A percentile compares a stretch with the other conserved stretches of the same genome.
phyloP scores from a whole-genome alignment of 2,113 vertebrate species.

The Phylloscopus trochiloides region DNA sequence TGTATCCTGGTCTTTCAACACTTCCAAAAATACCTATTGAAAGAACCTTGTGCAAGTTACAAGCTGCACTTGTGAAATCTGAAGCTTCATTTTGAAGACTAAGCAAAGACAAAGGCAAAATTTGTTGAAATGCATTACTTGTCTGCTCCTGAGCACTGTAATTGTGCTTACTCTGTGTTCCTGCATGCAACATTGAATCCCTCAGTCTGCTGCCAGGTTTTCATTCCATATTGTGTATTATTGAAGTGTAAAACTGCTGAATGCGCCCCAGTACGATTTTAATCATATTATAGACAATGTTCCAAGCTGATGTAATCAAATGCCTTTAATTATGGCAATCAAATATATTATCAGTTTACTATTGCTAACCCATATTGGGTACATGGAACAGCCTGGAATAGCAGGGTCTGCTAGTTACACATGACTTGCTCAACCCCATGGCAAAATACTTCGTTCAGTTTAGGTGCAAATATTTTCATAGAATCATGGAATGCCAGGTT shows the following conservation, averaged over 20 bases:
- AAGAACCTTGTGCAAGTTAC: neutral
- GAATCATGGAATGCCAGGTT: neutral
- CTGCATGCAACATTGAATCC: constrained; percentile 1
- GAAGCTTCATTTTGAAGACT: neutral
- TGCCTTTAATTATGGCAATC: constrained; percentile 32
- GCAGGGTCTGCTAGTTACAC: neutral
- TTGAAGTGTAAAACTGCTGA: constrained; percentile 25
- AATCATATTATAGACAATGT: constrained; percentile 17
- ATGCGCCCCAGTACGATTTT: neutral
- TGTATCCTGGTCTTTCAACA: neutral
- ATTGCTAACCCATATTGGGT: neutral
- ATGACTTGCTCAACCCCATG: neutral
- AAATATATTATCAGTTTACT: constrained; percentile 16
- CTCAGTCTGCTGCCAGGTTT: constrained; percentile 35
- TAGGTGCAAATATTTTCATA: neutral
- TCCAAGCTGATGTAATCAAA: constrained; percentile 43
- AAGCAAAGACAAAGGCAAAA: constrained; percentile 18
- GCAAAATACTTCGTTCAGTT: neutral
- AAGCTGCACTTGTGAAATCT: neutral
- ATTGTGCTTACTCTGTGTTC: constrained; percentile 52
- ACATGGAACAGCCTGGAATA: neutral
- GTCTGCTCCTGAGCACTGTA: neutral
- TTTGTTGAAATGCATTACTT: constrained; percentile 3
- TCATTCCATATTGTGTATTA: constrained; percentile 18
- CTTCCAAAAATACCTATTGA: neutral